phyloP scores from a whole-genome alignment of 2,113 vertebrate species.

The Erinaceus europaeus region DNA sequence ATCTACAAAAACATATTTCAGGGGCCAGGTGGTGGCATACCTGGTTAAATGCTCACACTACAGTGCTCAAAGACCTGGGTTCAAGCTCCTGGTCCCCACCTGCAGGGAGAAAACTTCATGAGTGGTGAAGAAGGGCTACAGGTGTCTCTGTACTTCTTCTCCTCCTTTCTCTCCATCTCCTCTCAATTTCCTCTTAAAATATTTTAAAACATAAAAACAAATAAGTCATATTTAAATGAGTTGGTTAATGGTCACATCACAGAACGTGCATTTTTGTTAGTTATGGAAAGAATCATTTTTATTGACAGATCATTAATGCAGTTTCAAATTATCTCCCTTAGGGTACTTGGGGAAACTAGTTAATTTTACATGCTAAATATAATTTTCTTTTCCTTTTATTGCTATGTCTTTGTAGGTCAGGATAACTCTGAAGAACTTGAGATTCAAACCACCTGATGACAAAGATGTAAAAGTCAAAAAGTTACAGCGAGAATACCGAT shows the following conservation, averaged over 20 bases:
- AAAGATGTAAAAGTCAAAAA: conserved; percentile 46
- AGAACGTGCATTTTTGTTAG: conserved; percentile 52
- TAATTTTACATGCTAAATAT: conserved; percentile 59
- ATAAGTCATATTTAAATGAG: not conserved
- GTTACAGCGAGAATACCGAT: not conserved
- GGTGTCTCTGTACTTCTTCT: no score
- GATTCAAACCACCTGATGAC: conserved; percentile 26
- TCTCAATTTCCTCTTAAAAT: no score
- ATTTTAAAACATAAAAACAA: not conserved
- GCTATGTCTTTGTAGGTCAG: conserved; percentile 30
- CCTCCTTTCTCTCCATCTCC: no score
- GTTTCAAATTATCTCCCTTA: conserved; percentile 37
- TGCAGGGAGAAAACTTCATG: no score
- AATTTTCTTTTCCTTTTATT: conserved; percentile 63
- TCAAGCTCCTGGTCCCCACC: no score
- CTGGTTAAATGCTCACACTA: no score
- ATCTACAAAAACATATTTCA: no score
- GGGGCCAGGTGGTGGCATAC: no score
- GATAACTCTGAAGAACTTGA: conserved; percentile 23
- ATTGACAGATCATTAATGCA: conserved; percentile 40
- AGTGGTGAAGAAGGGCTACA: no score
- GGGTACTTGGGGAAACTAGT: not conserved
- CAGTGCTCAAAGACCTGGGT: no score
- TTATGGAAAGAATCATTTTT: not conserved
- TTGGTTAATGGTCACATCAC: not conserved